These are phyloP conservation scores for Scatophagus argus DNA, from an alignment of 2,113 vertebrate genomes.

Conservation along the genomic window DNA sequence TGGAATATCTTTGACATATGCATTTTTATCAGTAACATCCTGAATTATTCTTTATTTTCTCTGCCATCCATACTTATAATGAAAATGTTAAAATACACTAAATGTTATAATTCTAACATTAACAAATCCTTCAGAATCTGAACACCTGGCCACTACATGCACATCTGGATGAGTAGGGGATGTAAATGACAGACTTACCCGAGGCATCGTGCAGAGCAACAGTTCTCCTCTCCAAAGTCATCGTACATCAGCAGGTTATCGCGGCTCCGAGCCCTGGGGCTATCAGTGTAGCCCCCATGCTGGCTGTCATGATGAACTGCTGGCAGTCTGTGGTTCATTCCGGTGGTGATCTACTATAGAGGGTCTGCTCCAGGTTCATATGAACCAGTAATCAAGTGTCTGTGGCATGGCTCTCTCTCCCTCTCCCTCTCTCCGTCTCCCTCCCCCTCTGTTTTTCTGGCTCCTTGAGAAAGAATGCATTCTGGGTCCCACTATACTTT, in stretches of 20 bases:
- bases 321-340: constrained; percentile 79
- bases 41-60: neutral
- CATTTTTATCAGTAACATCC: neutral
- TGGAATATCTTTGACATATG: neutral
- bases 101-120: neutral
- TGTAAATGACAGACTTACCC: constrained; percentile 67
- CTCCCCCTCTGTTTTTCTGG: constrained; percentile 32
- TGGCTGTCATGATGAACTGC: constrained; percentile 43
- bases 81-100: neutral
- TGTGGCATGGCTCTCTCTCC: constrained; percentile 25
- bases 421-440: constrained; percentile 19
- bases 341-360: constrained; percentile 36
- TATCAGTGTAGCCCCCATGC: constrained; percentile 39
- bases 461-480: constrained; percentile 78
- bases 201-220: constrained; percentile 72
- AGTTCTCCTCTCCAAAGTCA: constrained; percentile 79
- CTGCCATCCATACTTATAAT: neutral
- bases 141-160: neutral
- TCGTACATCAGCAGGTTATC: constrained; percentile 79
- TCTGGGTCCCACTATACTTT: constrained; percentile 68
- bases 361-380: constrained; percentile 32
- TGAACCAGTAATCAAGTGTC: constrained; percentile 45
- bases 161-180: neutral
- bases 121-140: neutral
- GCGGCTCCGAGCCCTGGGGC: constrained; percentile 70